Conservation (phyloP, 1,140 invertebrate genomes). For the Meloidogyne chitwoodi region DNA sequence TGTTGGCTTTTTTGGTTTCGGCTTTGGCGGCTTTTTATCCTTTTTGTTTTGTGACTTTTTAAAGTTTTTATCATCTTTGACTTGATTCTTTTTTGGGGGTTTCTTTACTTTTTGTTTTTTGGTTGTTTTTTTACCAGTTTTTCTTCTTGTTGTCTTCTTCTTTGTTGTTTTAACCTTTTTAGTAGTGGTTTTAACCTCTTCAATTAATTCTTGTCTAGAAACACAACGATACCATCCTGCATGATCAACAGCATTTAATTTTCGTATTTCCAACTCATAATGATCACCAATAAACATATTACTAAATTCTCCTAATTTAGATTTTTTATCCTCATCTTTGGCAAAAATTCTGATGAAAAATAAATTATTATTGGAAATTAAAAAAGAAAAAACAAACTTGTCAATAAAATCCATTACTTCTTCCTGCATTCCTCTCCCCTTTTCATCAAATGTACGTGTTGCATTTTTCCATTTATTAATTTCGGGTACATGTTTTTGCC, state of each 20-base stretch:
- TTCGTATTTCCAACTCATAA: slow-evolving; percentile 8
- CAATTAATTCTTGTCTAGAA: neutral
- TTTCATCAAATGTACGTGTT: neutral
- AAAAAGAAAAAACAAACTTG: neutral
- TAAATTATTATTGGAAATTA: neutral
- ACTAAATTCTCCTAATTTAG: neutral
- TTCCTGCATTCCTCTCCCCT: neutral
- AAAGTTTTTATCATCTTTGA: no score
- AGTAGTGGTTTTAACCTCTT: neutral
- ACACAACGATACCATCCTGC: slow-evolving; percentile 18
- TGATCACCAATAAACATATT: slow-evolving; percentile 15
- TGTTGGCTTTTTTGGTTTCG: neutral
- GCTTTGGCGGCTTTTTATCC: neutral
- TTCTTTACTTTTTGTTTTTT: neutral
- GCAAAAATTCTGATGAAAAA: neutral
- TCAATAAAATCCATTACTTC: slow-evolving; percentile 6
- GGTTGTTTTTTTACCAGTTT: neutral
- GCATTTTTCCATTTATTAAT: neutral
- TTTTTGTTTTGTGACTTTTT: no score
- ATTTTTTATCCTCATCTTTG: neutral
- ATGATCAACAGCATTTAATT: neutral
- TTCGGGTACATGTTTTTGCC: neutral
- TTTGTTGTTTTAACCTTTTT: no score
- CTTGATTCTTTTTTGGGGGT: no score
- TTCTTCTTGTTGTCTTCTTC: neutral